These are phyloP conservation scores for Ectemnius continuus DNA, from an alignment of 2,888 invertebrate species.

Conservation along the genomic window DNA sequence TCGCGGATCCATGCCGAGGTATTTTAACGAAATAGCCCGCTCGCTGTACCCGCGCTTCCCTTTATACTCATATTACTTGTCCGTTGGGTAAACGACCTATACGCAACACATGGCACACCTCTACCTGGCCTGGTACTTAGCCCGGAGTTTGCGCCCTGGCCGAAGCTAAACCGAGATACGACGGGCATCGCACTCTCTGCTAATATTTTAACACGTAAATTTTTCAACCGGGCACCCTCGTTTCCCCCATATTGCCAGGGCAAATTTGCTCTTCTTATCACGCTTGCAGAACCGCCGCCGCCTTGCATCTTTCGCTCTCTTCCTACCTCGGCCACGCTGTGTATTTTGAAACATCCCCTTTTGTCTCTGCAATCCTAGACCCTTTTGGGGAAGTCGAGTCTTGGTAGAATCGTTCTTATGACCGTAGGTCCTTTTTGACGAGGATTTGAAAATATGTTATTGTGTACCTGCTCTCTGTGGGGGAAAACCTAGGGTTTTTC, in stretches of 20 bases:
- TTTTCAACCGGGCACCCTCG: conserved; percentile 40
- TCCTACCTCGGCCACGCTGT: neutral
- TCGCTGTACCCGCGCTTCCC: conserved; percentile 29
- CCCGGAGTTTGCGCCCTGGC: conserved; percentile 32
- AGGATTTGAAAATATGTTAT: too few species aligned
- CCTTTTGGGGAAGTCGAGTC: too few species aligned
- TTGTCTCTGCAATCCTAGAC: too few species aligned
- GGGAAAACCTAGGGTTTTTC: too few species aligned
- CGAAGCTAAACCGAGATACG: conserved; percentile 41
- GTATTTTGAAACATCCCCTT: too few species aligned
- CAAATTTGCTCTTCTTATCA: conserved; percentile 74
- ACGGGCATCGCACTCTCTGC: conserved; percentile 42
- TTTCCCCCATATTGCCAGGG: conserved; percentile 47
- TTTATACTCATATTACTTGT: conserved; percentile 60
- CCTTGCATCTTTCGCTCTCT: conserved; percentile 11
- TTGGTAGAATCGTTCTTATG: too few species aligned
- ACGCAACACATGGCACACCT: conserved; percentile 21
- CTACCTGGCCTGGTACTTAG: conserved; percentile 15
- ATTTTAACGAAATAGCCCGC: conserved; percentile 44
- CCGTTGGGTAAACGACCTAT: conserved; percentile 53
- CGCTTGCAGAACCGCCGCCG: conserved; percentile 2
- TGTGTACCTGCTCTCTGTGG: too few species aligned
- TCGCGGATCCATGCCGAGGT: conserved; percentile 40
- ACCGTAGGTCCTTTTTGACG: too few species aligned
- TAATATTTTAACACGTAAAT: conserved; percentile 59